Base-by-base conservation (phyloP, 2,888 invertebrate genomes). In the Furcula furcula region DNA sequence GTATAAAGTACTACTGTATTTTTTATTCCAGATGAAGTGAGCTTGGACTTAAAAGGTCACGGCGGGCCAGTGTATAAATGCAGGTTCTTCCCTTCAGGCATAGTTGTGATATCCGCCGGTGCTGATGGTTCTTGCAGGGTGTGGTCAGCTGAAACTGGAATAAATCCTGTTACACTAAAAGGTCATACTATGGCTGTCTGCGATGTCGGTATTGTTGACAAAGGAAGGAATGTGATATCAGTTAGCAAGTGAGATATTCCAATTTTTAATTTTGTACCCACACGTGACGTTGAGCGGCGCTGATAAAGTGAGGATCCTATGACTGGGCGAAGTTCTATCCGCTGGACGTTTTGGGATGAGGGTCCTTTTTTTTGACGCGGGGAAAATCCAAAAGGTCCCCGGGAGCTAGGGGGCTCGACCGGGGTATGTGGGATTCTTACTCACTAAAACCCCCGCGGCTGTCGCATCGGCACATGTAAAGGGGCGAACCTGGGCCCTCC, bases 81-180 rank as follows among this genome's bases (percentile, higher is more conserved):
- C 63, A 79, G 85, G 34, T 93, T 93, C 65, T 94, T 94, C 55
- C 94, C 94, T 15, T 94, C 94, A 9, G 94, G 93, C 1, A 65
- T 92, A 34, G 93, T 94, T 1, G 76, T 92, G 0, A 65, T 94
- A 31, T 91, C 91, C 25, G 92, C 91, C 13, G 94, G 94, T 6
- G 91, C 93, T 19, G 94, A 94, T 76, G 91, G 93, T 57, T 90
- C 90, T 22, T 76, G 93, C 22, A 91, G 92, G 65, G 89, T 94
- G 36, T 94, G 94, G 94, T 92, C 92, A 31, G 92, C 92, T 0
- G 92, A 93, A 54, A 90, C 90, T 15, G 94, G 94, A 12, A 71
- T 89, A 29, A 93, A 93, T 72, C 93, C 93, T 11, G 92, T 91
- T 1, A 92, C 91, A 2, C 63, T 94, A 12, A 87, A 71, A 32